phyloP scores from a whole-genome alignment of 2,113 vertebrate species.

The Falco punctatus region DNA sequence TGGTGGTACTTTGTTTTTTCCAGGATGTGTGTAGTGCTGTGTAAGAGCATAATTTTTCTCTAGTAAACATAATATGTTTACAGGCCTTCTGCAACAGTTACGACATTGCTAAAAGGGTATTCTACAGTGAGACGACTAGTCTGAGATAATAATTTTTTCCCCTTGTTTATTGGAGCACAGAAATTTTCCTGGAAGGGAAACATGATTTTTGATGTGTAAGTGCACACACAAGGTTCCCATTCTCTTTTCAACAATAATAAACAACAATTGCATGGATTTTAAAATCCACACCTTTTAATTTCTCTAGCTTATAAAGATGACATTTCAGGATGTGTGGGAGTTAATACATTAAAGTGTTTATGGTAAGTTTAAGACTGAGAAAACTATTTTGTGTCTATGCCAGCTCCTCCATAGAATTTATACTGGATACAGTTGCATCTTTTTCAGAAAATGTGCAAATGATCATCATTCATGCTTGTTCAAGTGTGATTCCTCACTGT shows the following conservation, averaged over 20 bases:
- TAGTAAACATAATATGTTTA: background rate
- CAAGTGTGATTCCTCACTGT: background rate
- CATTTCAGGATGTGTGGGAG: background rate
- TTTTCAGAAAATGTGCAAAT: background rate
- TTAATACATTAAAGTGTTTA: background rate
- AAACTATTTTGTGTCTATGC: background rate
- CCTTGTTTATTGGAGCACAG: background rate
- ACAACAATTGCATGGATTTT: background rate
- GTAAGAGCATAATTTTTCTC: background rate
- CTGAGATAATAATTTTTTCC: background rate
- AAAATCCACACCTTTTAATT: background rate
- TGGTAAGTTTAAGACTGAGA: background rate
- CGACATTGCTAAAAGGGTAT: background rate
- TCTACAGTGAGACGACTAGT: background rate
- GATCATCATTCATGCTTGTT: background rate
- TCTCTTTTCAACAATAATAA: background rate
- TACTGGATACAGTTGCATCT: background rate
- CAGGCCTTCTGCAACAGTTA: background rate
- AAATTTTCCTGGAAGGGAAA: background rate
- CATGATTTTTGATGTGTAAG: fast-evolving
- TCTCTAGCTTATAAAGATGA: background rate
- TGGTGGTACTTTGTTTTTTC: background rate
- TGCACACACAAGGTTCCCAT: background rate
- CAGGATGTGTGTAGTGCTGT: background rate
- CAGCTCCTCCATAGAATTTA: background rate